phyloP scores from a whole-genome alignment of 53 echinoderm and acorn worm genomes.

The Luidia sarsii region DNA sequence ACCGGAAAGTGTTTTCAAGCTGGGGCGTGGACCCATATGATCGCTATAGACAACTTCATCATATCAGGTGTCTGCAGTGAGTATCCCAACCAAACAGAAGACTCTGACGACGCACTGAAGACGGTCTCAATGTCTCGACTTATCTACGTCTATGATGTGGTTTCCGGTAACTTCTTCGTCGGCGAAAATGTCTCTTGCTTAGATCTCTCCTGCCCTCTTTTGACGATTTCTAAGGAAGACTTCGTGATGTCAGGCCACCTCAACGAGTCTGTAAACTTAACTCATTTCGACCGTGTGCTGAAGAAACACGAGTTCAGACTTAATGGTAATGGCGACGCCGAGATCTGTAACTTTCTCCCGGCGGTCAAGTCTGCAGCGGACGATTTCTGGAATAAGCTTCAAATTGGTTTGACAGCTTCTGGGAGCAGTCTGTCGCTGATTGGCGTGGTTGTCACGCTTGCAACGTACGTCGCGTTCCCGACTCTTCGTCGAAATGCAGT shows the following conservation, averaged over 20 bases:
- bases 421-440: no score
- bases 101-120: not conserved
- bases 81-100: not conserved
- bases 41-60: no score
- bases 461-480: conserved; percentile 56
- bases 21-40: not conserved
- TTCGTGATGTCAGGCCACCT: no score
- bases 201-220: conserved; percentile 25
- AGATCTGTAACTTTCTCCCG: conserved; percentile 17
- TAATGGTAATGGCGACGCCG: not conserved
- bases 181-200: no score
- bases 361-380: not conserved
- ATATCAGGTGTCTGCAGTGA: no score
- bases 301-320: conserved; percentile 4
- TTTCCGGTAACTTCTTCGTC: no score
- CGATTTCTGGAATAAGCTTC: not conserved
- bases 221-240: no score
- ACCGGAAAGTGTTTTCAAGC: not conserved
- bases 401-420: conserved; percentile 18
- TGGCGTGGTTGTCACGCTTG: no score
- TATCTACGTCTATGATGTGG: not conserved
- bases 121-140: no score
- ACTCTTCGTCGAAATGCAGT: conserved; percentile 50
- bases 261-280: conserved; percentile 22
- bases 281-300: not conserved